Evolutionary conservation across 1,140 invertebrate genomes (phyloP), one percentile per base, ranked within the genome.

Genomic region (Trichoplusia ni): DNA sequence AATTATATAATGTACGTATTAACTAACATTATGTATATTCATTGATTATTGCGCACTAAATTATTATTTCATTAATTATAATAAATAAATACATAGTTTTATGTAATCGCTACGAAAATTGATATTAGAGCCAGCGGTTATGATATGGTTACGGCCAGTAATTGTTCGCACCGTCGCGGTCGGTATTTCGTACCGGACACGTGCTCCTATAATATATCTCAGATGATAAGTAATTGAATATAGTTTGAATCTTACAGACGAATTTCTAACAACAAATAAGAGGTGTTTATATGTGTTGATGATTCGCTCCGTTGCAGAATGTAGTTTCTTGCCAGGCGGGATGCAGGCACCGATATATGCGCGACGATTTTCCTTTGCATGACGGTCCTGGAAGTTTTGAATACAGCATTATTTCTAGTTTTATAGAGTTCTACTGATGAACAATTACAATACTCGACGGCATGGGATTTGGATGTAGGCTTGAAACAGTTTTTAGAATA

Each of bases 281-380:
- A 71, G 59, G 59, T 67, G 51, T 75, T 64, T 38, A 19, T 53
- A 21, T 40, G 47, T 46, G 59, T 73, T 69, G 66, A 80, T 75
- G 75, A 71, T 59, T 71, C 38, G 67, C 69, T 73, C 60, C 63
- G 78, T 67, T 61, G 75, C 62, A 16, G 62, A 67, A 53, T 73
- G 75, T 67, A 53, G 46, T 42, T 60, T 62, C 54, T 68, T 66
- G 79, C 72, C 78, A 73, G 74, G 72, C 76, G 69, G 77, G 67
- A 63, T 75, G 80, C 76, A 80, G 80, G 80, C 79, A 81, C 82
- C 77, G 75, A 67, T 31, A 67, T 67, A 70, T 73, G 74, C 65
- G 75, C 73, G 67, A 71, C 64, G 59, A 59, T 63, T 71, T 73
- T 64, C 69, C 71, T 72, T 79, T 81, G 81, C 73, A 79, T 82